Base-by-base conservation (phyloP, 2,888 invertebrate species). In the Amaurobius ferox region DNA sequence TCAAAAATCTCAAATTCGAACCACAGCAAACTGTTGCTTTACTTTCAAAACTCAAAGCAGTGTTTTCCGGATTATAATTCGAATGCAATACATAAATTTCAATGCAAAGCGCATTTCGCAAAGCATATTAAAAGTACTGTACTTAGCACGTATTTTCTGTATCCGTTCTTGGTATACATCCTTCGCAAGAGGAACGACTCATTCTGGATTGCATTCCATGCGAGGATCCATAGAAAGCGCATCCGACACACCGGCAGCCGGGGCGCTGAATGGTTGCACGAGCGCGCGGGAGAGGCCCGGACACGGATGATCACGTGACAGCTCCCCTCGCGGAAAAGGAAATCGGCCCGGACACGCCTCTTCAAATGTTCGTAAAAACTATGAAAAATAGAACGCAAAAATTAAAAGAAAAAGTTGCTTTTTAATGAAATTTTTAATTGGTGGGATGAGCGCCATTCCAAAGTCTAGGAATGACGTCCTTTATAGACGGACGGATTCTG, bases 101-200 rank as follows among this genome's bases (percentile, higher is more conserved):
- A 5, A 35, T 35, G 35, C 35, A 9, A 35, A 35, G n/a, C 35
- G 35, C 35, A 7, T 35, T 35, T 35, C 9, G 35, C 35, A 35
- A 35, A 9, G 9, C 35, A 35, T 5, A 35, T 35, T 5, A 35
- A 35, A 35, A 5, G 19, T 55, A 55, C 23, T 3, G 55, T 77
- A 85, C 83, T 77, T 72, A 77, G 30, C 48, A 85, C 72, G 44
- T 77, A 77, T 13, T 72, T 71, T 39, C 32, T 85, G 39, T 76
- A 77, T 72, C 83, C 83, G 78, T 85, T 85, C 61, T 66, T 85
- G 35, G 44, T 72, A 30, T 71, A 72, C 83, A 85, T 85, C 26
- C 83, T 72, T 55, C 23, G 55, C 7, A 23, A 23, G 19, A n/a
- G n/a, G n/a, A n/a, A 23, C 23, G 19, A 55, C 23, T 55, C 55